Evolutionary conservation across 2,888 invertebrate genomes (phyloP).

Genomic region (Nowickia ferox): DNA sequence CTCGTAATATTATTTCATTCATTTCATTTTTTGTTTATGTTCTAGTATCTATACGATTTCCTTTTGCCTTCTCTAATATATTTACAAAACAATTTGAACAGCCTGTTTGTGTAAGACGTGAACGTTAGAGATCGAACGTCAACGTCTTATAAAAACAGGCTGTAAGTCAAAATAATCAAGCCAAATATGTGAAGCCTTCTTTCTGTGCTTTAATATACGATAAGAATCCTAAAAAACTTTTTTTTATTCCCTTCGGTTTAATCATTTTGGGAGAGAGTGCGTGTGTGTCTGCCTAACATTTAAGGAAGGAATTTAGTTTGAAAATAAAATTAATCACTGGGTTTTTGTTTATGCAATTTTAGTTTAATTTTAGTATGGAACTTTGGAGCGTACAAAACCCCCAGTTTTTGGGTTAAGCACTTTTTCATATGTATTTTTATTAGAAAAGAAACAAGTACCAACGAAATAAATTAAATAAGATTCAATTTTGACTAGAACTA

Average conservation of each 20-base stretch:
- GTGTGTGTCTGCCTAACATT: not conserved
- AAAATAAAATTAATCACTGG: slow-evolving; percentile 68
- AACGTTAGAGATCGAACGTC: too few relatives aligned
- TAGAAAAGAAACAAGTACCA: slow-evolving; percentile 24
- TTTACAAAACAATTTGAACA: slow-evolving; percentile 63
- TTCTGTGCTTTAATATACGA: slow-evolving; percentile 19
- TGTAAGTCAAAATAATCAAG: slow-evolving; percentile 19
- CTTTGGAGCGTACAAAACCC: slow-evolving; percentile 52
- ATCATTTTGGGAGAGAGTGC: slow-evolving; percentile 1
- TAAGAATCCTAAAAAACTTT: slow-evolving; percentile 9
- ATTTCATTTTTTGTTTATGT: slow-evolving; percentile 23
- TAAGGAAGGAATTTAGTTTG: slow-evolving; percentile 28
- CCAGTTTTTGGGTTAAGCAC: slow-evolving; percentile 4
- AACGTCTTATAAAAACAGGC: too few relatives aligned
- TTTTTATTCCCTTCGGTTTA: slow-evolving; percentile 4
- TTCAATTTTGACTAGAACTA: slow-evolving; percentile 71
- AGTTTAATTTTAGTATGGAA: slow-evolving; percentile 63
- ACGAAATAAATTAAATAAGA: slow-evolving; percentile 50
- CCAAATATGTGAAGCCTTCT: slow-evolving; percentile 54
- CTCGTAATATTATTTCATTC: not conserved
- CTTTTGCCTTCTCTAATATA: slow-evolving; percentile 50
- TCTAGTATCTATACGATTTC: slow-evolving; percentile 32
- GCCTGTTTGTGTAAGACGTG: too few relatives aligned
- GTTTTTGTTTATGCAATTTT: slow-evolving; percentile 25
- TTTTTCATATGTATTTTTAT: slow-evolving; percentile 36